Evolutionary conservation across 2,113 vertebrate species (phyloP).

Genomic region (Corvus hawaiiensis): DNA sequence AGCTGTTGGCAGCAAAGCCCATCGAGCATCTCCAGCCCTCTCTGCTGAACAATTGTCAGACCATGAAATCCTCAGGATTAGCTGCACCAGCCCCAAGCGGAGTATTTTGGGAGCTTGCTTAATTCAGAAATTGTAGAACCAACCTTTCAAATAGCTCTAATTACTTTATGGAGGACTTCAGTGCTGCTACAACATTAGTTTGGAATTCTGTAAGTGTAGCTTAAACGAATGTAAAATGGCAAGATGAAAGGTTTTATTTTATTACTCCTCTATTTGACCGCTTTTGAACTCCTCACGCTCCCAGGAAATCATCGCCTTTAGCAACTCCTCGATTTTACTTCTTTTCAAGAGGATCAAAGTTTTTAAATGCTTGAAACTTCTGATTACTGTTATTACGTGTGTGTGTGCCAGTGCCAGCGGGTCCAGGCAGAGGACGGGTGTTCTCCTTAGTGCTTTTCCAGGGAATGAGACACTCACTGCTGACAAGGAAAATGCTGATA

Average conservation of each 20-base stretch:
- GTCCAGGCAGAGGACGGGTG: neutral
- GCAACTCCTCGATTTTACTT: constrained; percentile 32
- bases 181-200: neutral
- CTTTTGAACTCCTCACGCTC: constrained; percentile 5
- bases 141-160: constrained; percentile 47
- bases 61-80: neutral
- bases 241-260: constrained; percentile 63
- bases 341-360: constrained; percentile 64
- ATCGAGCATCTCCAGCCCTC: neutral
- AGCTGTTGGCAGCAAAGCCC: neutral
- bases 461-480: neutral
- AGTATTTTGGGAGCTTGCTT: constrained; percentile 17
- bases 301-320: constrained; percentile 41
- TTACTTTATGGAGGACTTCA: constrained; percentile 42
- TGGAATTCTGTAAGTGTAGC: constrained; percentile 44
- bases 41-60: neutral
- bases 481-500: neutral
- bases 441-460: neutral
- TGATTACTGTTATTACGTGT: constrained; percentile 53
- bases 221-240: constrained; percentile 51
- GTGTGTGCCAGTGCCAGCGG: neutral
- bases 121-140: constrained; percentile 50
- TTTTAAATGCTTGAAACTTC: constrained; percentile 55
- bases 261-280: constrained; percentile 53
- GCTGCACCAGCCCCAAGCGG: neutral